These are phyloP conservation scores for Netelia inedita DNA, from an alignment of 2,888 invertebrate species.

Conservation along the genomic window DNA sequence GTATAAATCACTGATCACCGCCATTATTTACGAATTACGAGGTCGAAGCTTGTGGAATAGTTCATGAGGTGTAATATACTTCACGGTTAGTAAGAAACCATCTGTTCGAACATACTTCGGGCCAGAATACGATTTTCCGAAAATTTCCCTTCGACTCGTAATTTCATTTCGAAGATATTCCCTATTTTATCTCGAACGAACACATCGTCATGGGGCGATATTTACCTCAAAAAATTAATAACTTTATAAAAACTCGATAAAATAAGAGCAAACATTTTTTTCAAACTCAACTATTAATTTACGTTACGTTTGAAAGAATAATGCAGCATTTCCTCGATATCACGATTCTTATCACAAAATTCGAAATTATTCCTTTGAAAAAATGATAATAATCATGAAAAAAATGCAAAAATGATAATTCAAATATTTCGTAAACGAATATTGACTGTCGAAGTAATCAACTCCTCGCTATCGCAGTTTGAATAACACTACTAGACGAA, in stretches of 20 bases:
- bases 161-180: conserved; percentile 30
- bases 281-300: not conserved
- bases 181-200: not conserved
- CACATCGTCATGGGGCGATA: not conserved
- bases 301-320: not conserved
- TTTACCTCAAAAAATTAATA: not conserved
- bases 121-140: not conserved
- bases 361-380: too few species aligned
- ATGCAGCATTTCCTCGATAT: too few species aligned
- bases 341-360: too few species aligned
- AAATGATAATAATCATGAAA: too few species aligned
- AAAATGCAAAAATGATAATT: not conserved
- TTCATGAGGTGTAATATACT: conserved; percentile 48
- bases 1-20: conserved; percentile 57
- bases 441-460: not conserved
- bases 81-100: not conserved
- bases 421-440: not conserved
- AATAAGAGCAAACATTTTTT: not conserved
- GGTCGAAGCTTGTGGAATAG: conserved; percentile 33
- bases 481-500: not conserved
- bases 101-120: conserved; percentile 18
- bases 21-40: conserved; percentile 56
- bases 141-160: not conserved
- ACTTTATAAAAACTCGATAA: not conserved
- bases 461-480: not conserved